phyloP scores from a whole-genome alignment of 2,888 invertebrate species.

The Dorcus parallelipipedus region DNA sequence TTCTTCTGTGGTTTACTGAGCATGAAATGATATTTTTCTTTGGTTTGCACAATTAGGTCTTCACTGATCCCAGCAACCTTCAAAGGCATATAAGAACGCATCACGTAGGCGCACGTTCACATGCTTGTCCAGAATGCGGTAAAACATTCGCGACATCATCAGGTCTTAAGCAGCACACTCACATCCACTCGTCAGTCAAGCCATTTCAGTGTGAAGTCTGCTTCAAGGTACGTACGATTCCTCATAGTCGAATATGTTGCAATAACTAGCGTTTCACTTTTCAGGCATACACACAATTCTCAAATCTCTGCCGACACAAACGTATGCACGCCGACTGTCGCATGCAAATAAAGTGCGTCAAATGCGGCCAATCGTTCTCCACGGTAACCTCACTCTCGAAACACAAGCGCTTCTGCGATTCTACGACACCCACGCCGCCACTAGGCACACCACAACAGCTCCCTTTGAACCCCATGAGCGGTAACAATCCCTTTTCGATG shows the following conservation, averaged over 20 bases:
- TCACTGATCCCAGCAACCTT: slow-evolving; percentile 94
- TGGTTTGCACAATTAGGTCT: slow-evolving; percentile 65
- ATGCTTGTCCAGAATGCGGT: slow-evolving; percentile 97
- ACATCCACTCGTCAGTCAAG: slow-evolving; percentile 97
- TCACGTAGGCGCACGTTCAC: slow-evolving; percentile 93
- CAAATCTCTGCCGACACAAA: slow-evolving; percentile 98
- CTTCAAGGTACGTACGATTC: slow-evolving; percentile 64
- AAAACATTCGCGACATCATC: slow-evolving; percentile 98
- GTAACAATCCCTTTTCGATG: slow-evolving; percentile 62
- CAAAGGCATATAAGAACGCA: slow-evolving; percentile 94
- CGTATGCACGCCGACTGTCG: slow-evolving; percentile 98
- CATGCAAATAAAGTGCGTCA: slow-evolving; percentile 88
- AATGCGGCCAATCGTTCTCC: slow-evolving; percentile 91
- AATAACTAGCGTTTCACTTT: slow-evolving; percentile 37
- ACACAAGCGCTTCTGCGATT: slow-evolving; percentile 95
- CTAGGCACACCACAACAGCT: slow-evolving; percentile 42
- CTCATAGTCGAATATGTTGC: not conserved
- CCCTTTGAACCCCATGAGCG: slow-evolving; percentile 39
- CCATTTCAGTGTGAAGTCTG: slow-evolving; percentile 97
- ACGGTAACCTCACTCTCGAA: slow-evolving; percentile 90
- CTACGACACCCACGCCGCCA: slow-evolving; percentile 55
- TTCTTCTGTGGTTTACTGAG: too few relatives aligned
- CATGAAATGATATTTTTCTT: not conserved
- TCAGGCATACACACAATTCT: slow-evolving; percentile 97
- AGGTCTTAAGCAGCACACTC: slow-evolving; percentile 97